Evolutionary conservation across 2,797 vertebrate genomes (phyloP), one percentile per base, ranked within the genome.

Genomic region (Sebastes iracundus): DNA sequence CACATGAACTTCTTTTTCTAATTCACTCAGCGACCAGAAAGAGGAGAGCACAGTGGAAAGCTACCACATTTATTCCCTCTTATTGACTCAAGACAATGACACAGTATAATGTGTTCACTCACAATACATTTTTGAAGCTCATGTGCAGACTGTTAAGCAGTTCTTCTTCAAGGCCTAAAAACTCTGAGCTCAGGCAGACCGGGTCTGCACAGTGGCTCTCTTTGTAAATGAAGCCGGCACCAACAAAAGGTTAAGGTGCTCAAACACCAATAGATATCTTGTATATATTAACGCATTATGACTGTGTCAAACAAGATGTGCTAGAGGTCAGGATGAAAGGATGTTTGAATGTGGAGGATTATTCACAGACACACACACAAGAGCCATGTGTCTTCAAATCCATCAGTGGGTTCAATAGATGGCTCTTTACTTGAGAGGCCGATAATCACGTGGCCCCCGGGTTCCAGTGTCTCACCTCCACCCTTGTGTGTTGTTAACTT

Each of bases 1-100:
- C n/a, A 78, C 89, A 85, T 71, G 64, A 87, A 84, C 79, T 71
- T 88, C 83, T 73, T 64, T 77, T 82, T 81, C 72, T 64, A 83
- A 90, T 81, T 92, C 88, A 82, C 84, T 86, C 84, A 70, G 80
- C 28, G 8, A 83, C 87, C 64, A 83, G 72, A 87, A 81, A 91
- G 79, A 87, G 66, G 79, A 83, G 77, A 18, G 68, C 63, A 25
- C 30, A 25, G 55, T 23, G 59, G 76, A 73, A 77, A 79, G 79
- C 79, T 75, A 81, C 75, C 77, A 85, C 83, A 78, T 90, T 85
- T 87, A 86, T 90, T 87, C 81, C 83, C 86, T 70, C 77, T 83
- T 84, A 90, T 84, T 88, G 86, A 89, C 88, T 87, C 70, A 52
- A 60, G 55, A 79, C 84, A 88, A 84, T 78, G 88, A 76, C 77